These are phyloP conservation scores for Syritta pipiens DNA, from an alignment of 2,888 invertebrate genomes.

Conservation along the genomic window DNA sequence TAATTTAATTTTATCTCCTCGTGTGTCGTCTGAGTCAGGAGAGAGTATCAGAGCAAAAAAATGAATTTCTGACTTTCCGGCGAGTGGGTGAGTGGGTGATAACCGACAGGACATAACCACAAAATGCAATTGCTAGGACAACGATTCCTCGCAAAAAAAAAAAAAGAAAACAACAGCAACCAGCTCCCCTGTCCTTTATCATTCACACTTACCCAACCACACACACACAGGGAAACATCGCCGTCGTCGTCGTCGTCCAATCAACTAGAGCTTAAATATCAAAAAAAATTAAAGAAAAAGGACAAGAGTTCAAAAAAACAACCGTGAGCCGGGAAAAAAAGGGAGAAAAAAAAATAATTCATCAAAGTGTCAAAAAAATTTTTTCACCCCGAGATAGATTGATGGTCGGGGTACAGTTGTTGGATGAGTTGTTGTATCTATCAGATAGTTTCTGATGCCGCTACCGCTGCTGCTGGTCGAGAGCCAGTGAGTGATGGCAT, in stretches of 20 bases:
- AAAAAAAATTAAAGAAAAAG: constrained; percentile 30
- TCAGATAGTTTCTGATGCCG: constrained; percentile 48
- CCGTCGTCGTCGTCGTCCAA: no score
- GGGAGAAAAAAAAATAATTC: constrained; percentile 63
- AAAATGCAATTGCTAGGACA: constrained; percentile 6
- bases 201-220: neutral
- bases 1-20: constrained; percentile 3
- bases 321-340: neutral
- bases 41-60: neutral
- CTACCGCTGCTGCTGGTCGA: no score
- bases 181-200: no score
- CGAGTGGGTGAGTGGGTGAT: neutral
- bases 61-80: neutral
- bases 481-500: constrained; percentile 58
- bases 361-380: constrained; percentile 66
- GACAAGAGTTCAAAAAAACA: constrained; percentile 24
- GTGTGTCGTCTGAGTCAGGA: neutral
- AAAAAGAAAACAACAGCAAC: neutral
- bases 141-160: neutral
- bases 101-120: neutral
- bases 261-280: constrained; percentile 27
- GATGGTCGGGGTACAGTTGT: constrained; percentile 56
- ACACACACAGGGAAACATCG: no score
- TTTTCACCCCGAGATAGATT: constrained; percentile 55
- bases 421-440: constrained; percentile 66